A percentile compares a stretch with the other conserved stretches of the same genome.
phyloP scores from a whole-genome alignment of 2,113 vertebrate species.

The Crocuta crocuta region DNA sequence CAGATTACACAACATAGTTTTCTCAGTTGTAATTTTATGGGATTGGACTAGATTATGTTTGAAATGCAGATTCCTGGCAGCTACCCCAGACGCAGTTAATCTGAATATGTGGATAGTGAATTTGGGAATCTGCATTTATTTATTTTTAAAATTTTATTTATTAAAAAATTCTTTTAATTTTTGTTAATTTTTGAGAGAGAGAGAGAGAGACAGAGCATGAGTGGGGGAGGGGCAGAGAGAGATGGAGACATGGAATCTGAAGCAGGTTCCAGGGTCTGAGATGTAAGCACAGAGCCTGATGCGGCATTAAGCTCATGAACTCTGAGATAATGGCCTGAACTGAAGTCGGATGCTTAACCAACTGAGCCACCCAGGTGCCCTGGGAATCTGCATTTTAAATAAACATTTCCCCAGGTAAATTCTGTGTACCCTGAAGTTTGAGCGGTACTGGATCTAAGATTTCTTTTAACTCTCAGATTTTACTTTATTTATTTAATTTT shows the following conservation, averaged over 20 bases:
- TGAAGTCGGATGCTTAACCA: background rate
- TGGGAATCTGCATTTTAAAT: background rate
- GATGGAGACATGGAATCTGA: background rate
- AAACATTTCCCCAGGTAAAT: background rate
- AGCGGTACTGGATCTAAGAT: background rate
- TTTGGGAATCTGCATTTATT: slow-evolving; percentile 11
- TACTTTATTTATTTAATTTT: slow-evolving; percentile 1
- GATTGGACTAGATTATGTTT: slow-evolving; percentile 26
- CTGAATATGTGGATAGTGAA: background rate
- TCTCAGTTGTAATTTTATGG: background rate
- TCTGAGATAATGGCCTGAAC: background rate
- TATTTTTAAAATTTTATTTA: background rate
- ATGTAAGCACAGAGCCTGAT: background rate
- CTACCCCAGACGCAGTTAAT: background rate
- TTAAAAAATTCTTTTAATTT: too few relatives aligned
- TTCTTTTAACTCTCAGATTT: slow-evolving; percentile 9
- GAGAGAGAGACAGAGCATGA: background rate
- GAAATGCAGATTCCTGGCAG: slow-evolving; percentile 14
- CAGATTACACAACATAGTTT: background rate
- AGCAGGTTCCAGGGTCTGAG: background rate
- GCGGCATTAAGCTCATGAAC: background rate
- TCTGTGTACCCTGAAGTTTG: background rate
- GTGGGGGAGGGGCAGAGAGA: background rate
- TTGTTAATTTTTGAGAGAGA: background rate
- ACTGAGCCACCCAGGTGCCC: background rate